A percentile compares a stretch with the other conserved stretches of the same genome.
Conservation (phyloP, 2,888 invertebrate species). For the Campoletis raptor region DNA sequence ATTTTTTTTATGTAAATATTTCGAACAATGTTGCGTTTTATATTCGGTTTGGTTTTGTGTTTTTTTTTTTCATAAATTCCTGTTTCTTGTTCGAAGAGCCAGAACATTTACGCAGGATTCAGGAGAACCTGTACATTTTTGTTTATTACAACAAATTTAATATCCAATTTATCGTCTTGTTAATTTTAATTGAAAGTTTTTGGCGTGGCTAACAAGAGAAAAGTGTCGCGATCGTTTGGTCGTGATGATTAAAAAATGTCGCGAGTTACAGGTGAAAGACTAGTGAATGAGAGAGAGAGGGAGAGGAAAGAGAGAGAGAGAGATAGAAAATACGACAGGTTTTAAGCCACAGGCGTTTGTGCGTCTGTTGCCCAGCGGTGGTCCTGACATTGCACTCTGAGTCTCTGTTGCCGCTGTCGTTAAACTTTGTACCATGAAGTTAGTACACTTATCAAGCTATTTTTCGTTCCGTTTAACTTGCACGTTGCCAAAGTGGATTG, state of each 20-base stretch:
- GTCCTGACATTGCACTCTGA: conserved; percentile 56
- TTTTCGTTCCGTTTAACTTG: background rate
- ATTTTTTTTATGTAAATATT: background rate
- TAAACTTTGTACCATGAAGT: conserved; percentile 52
- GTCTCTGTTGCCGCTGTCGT: conserved; percentile 25
- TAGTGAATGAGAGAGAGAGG: conserved; percentile 10
- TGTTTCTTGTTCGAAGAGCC: background rate
- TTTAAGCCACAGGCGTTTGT: conserved; percentile 45
- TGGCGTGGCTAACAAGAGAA: conserved; percentile 48
- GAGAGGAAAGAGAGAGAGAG: conserved; percentile 10
- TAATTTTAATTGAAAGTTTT: conserved; percentile 63
- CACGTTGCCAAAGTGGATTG: conserved; percentile 22
- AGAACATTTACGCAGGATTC: background rate
- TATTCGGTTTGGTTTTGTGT: too few relatives aligned
- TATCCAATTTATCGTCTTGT: conserved; percentile 31
- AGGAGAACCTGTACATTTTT: background rate
- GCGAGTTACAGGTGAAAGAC: background rate
- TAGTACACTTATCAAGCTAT: conserved; percentile 41
- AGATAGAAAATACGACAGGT: conserved; percentile 41
- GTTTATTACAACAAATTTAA: conserved; percentile 33
- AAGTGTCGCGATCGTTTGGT: conserved; percentile 45
- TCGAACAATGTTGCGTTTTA: background rate
- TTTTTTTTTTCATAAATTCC: background rate
- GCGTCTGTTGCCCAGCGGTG: conserved; percentile 60
- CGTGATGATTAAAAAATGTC: conserved; percentile 16